Base-by-base conservation (phyloP, 2,888 invertebrate species). In the Agrypnus murinus region DNA sequence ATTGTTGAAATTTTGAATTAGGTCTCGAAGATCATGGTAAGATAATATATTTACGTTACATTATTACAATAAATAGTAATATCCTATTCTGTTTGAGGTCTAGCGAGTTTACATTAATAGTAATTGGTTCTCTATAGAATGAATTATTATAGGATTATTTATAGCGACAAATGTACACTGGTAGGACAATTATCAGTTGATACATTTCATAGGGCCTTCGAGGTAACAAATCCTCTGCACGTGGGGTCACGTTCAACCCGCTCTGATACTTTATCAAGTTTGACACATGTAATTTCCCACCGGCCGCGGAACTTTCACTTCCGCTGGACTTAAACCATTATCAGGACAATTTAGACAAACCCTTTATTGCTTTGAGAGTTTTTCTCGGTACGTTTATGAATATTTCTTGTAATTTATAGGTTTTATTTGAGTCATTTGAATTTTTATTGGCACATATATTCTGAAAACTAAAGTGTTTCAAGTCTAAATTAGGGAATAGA, bases 271-370 rank as follows among this genome's bases (percentile, higher is more conserved):
- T 77, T 77, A 75, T 77, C 77, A 77, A 77, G 74, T 77, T 75
- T 77, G 77, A 77, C 77, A 77, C 74, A 74, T 74, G 75, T 77
- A 77, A 77, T 77, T 77, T 77, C 75, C 77, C 75, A 71, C 71
- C 71, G 74, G 71, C 75, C 70, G 67, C 74, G 75, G 73, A 75
- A 77, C 75, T 76, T 77, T 74, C 75, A 70, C 75, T 74, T 74
- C 65, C 66, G 62, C 66, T 71, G 66, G 71, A 71, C 71, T 71
- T 66, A 67, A 67, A 71, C 71, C 71, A 71, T 71, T 71, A 71
- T 71, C 71, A 55, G 66, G 66, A 71, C 66, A 71, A 66, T 71
- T 71, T 71, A 62, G 65, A 71, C 71, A 65, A 63, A 57, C 62
- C 66, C 48, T 66, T 71, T 71, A 71, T 71, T 71, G 66, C 63